Evolutionary conservation across 2,888 invertebrate species (phyloP).

Genomic region (Nesidiocoris tenuis): DNA sequence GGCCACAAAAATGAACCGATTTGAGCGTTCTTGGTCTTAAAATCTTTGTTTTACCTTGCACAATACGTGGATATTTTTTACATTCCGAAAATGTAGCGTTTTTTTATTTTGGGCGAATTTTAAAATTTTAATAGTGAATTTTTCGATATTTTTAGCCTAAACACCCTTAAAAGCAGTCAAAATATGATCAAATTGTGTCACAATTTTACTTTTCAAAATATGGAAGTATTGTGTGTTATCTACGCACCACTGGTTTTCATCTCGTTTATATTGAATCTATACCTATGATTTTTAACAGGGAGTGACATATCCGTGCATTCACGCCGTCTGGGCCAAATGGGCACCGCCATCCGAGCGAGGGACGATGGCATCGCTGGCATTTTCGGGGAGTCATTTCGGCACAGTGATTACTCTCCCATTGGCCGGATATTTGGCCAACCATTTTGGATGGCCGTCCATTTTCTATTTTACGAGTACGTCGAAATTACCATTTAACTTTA

Average conservation of each 20-base stretch:
- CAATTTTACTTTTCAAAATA: no score
- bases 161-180: no score
- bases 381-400: constrained; percentile 82
- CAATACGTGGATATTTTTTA: no score
- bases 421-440: constrained; percentile 70
- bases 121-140: no score
- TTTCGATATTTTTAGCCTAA: no score
- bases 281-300: constrained; percentile 58
- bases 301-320: constrained; percentile 75
- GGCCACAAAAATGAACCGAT: no score
- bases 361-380: constrained; percentile 75
- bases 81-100: no score
- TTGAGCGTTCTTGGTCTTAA: no score
- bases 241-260: neutral
- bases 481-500: neutral
- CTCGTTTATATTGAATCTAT: neutral
- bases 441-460: constrained; percentile 76
- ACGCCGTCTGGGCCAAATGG: constrained; percentile 83
- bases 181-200: no score
- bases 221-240: no score
- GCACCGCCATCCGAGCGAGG: constrained; percentile 77
- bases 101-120: no score
- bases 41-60: no score
- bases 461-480: constrained; percentile 73
- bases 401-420: constrained; percentile 81